These are phyloP conservation scores for Dendrocincla tyrannina DNA, from an alignment of 2,797 vertebrate genomes.

Conservation along the genomic window DNA sequence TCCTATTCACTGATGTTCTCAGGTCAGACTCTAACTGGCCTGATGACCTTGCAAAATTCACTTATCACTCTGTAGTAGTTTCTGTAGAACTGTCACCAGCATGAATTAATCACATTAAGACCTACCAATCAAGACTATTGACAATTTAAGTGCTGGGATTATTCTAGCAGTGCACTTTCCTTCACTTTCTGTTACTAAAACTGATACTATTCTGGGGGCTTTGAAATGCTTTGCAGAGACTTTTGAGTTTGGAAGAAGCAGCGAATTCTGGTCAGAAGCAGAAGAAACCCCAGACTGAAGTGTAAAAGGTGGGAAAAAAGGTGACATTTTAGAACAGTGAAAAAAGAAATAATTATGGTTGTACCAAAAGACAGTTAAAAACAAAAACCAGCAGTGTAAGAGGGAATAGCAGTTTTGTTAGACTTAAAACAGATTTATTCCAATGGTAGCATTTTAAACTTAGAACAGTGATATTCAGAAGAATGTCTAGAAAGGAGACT, in stretches of 20 bases:
- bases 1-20: neutral
- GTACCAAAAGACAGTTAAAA: neutral
- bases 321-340: neutral
- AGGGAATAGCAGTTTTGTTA: neutral
- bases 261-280: neutral
- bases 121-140: neutral
- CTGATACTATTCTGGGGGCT: neutral
- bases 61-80: neutral
- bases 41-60: neutral
- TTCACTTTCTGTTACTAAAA: neutral
- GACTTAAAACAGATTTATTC: neutral
- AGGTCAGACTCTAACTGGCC: neutral
- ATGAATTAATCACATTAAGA: neutral
- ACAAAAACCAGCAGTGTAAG: neutral
- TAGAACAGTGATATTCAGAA: neutral
- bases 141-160: neutral
- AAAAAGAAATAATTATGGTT: neutral
- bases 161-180: neutral
- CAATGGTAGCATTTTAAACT: neutral
- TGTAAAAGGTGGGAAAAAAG: neutral
- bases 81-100: neutral
- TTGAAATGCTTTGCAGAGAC: neutral
- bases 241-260: neutral
- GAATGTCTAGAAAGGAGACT: neutral
- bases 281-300: neutral